Evolutionary conservation across 2,888 invertebrate genomes (phyloP).

Genomic region (Operophtera brumata): DNA sequence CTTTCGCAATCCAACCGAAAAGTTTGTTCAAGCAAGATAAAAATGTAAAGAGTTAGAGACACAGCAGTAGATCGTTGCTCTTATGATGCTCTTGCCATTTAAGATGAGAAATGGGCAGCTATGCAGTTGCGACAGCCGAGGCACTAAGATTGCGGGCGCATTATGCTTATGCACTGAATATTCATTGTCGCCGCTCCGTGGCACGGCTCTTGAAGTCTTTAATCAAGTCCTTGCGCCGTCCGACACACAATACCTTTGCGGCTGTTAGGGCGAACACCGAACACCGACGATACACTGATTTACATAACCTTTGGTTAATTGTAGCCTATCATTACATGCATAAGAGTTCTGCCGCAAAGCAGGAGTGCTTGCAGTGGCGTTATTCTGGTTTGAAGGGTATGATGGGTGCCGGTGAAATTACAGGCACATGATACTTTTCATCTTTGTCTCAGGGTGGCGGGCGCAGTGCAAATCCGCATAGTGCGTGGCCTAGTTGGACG

Average conservation of each 20-base stretch:
- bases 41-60: constrained; percentile 38
- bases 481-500: too few relatives aligned
- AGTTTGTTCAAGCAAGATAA: constrained; percentile 27
- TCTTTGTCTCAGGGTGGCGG: too few relatives aligned
- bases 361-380: too few relatives aligned
- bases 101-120: constrained; percentile 74
- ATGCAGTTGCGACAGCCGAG: constrained; percentile 60
- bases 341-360: too few relatives aligned
- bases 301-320: background rate
- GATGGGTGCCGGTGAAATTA: too few relatives aligned
- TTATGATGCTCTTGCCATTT: constrained; percentile 65
- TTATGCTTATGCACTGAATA: constrained; percentile 73
- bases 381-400: too few relatives aligned
- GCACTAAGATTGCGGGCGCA: constrained; percentile 66
- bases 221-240: constrained; percentile 61
- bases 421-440: too few relatives aligned
- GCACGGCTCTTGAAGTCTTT: constrained; percentile 63
- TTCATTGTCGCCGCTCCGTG: constrained; percentile 62
- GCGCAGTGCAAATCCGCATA: too few relatives aligned
- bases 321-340: background rate
- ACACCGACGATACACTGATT: constrained; percentile 11
- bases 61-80: constrained; percentile 50
- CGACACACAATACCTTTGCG: constrained; percentile 41
- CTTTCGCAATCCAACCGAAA: constrained; percentile 13
- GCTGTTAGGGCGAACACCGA: constrained; percentile 28